Evolutionary conservation across 2,113 vertebrate species (phyloP), one percentile per base, ranked within the genome.

Genomic region (Oncorhynchus nerka): DNA sequence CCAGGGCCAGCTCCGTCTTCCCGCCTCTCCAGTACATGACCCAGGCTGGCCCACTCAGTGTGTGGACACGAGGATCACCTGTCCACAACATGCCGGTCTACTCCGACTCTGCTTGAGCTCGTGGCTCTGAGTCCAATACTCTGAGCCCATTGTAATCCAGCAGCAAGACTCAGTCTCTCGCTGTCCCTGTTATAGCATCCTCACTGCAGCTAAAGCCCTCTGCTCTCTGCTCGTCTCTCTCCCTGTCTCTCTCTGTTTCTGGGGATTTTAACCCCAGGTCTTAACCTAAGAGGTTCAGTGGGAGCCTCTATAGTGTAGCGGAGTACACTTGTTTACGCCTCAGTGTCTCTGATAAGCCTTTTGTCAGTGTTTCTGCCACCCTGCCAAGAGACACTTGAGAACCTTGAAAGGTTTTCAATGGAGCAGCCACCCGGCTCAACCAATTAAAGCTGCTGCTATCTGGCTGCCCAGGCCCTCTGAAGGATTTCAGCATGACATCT

Each of bases 271-370:
- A 71, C 79, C 74, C 5, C 30, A 30, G 48, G 71, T 83, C 79
- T 85, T 84, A 86, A 65, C 19, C 3, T 76, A 78, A 82, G 64
- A 78, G 45, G 59, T 59, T 77, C 57, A 85, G 74, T 77, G 71
- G 57, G 28, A 68, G 51, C 24, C 73, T 48, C 32, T 66, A 5
- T 2, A 1, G 32, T 7, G 71, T 13, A 34, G 32, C 24, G 57
- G 34, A 39, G 16, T 34, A 70, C 22, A 19, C 65, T 32, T 76
- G 71, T 75, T 77, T 71, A 68, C 22, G 4, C 28, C 71, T 15
- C 11, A 64, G 61, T 73, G 75, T 73, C 71, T 80, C 32, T 30
- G 15, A 4, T 75, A 80, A 82, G 74, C 78, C 66, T 15, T 19
- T 70, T 67, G 8, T 68, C 34, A 24, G 61, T 20, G 57, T 49